Percentiles rank a stretch among this genome's conserved stretches.
Evolutionary conservation across 1,140 invertebrate species (phyloP).

Genomic region (Trichonephila clavata): DNA sequence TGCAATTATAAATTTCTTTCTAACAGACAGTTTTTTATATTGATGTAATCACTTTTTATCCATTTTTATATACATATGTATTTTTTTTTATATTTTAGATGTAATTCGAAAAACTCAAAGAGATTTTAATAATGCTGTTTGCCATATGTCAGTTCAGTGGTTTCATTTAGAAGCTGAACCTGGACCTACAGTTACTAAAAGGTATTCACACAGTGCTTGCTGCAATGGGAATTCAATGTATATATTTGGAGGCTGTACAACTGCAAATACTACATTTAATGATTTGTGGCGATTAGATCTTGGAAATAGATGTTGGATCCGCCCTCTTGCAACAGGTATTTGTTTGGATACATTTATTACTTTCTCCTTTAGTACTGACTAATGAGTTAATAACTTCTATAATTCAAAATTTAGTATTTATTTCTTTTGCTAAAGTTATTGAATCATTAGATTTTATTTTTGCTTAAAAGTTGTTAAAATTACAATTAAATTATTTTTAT

Average conservation of each 20-base stretch:
- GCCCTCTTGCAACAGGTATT: conserved; percentile 81
- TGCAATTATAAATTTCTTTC: no score
- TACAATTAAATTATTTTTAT: no score
- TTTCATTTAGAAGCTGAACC: conserved; percentile 84
- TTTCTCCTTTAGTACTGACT: no score
- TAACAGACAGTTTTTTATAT: no score
- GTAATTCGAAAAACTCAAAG: conserved; percentile 86
- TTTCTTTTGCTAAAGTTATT: no score
- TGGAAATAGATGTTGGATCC: conserved; percentile 88
- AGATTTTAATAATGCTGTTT: conserved; percentile 86
- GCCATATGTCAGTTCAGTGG: conserved; percentile 87
- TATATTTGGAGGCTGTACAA: conserved; percentile 97
- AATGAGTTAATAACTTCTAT: no score
- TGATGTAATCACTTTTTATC: background rate
- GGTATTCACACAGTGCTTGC: conserved; percentile 95
- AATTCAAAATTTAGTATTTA: no score
- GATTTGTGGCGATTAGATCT: conserved; percentile 97
- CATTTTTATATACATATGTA: background rate
- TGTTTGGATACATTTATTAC: no score
- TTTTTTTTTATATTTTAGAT: conserved; percentile 84
- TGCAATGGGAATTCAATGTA: conserved; percentile 89
- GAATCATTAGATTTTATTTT: no score
- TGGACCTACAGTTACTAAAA: conserved; percentile 89
- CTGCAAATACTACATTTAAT: conserved; percentile 96
- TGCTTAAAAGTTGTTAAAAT: no score